Conservation (phyloP, 2,797 vertebrate species). For the Valencia hispanica region DNA sequence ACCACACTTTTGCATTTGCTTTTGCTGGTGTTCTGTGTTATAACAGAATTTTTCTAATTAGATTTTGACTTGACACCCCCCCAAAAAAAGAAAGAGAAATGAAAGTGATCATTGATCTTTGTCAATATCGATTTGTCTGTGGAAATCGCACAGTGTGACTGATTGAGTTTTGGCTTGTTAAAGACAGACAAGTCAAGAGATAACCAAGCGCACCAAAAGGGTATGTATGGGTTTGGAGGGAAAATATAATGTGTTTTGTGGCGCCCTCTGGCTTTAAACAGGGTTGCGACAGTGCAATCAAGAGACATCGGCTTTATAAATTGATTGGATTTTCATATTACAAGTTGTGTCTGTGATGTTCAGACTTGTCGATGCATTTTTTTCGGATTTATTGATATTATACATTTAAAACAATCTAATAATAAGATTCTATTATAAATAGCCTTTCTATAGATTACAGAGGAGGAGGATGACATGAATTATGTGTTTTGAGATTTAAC, state of each 20-base stretch:
- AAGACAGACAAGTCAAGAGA: constrained; percentile 43
- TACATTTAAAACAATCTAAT: not conserved
- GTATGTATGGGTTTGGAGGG: not conserved
- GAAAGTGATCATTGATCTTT: constrained; percentile 75
- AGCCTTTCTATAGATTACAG: not conserved
- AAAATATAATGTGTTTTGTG: constrained; percentile 28
- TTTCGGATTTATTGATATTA: not conserved
- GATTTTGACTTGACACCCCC: constrained; percentile 75
- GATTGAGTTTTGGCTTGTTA: constrained; percentile 46
- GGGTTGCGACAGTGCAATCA: not conserved
- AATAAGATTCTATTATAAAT: not conserved
- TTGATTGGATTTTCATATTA: not conserved
- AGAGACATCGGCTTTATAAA: not conserved
- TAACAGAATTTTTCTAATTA: constrained; percentile 69
- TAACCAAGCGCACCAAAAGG: not conserved
- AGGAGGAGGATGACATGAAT: not conserved
- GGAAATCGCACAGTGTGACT: constrained; percentile 65
- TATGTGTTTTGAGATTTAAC: not conserved
- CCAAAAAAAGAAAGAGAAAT: constrained; percentile 71
- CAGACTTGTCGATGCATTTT: too few species aligned
- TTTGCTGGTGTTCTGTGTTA: not conserved
- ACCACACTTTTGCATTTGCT: not conserved
- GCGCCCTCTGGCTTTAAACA: constrained; percentile 53
- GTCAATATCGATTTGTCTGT: constrained; percentile 72
- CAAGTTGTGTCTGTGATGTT: not conserved